phyloP scores from a whole-genome alignment of 1,140 invertebrate species.

The Theocolax elegans region DNA sequence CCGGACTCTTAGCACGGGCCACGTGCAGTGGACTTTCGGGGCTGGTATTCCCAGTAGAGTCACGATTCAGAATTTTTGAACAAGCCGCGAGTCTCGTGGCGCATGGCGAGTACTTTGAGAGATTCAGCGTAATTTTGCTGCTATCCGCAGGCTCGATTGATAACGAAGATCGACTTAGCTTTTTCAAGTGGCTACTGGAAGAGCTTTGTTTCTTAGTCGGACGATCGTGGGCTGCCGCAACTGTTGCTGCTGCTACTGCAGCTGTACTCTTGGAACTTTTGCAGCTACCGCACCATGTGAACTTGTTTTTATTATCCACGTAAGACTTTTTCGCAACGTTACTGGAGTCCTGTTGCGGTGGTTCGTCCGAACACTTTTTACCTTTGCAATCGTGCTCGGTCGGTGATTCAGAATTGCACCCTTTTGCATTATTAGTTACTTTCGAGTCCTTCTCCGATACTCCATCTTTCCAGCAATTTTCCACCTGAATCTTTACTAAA shows the following conservation, averaged over 20 bases:
- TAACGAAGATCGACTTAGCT: conserved; percentile 59
- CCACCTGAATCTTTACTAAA: conserved; percentile 56
- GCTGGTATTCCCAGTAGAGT: conserved; percentile 44
- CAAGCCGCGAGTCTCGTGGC: conserved; percentile 63
- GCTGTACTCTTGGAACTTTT: conserved; percentile 3
- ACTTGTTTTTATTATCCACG: conserved; percentile 44
- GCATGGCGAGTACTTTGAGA: conserved; percentile 66
- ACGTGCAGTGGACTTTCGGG: conserved; percentile 60
- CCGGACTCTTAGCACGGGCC: conserved; percentile 54
- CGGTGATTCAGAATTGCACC: neutral
- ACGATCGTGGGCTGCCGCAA: neutral
- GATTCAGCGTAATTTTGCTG: conserved; percentile 58
- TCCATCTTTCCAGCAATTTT: conserved; percentile 48
- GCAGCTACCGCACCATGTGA: conserved; percentile 50
- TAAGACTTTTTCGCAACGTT: neutral
- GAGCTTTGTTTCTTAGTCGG: conserved; percentile 52
- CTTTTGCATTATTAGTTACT: neutral
- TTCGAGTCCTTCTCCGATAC: neutral
- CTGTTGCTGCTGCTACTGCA: neutral
- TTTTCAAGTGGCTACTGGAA: conserved; percentile 56
- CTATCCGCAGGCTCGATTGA: conserved; percentile 48
- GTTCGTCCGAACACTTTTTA: conserved; percentile 34
- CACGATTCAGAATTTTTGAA: conserved; percentile 62
- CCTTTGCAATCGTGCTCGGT: neutral
- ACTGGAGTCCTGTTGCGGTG: neutral